A percentile compares a stretch with the other conserved stretches of the same genome.
These are phyloP conservation scores for Acronicta leporina DNA, from an alignment of 2,888 invertebrate genomes.

Conservation along the genomic window DNA sequence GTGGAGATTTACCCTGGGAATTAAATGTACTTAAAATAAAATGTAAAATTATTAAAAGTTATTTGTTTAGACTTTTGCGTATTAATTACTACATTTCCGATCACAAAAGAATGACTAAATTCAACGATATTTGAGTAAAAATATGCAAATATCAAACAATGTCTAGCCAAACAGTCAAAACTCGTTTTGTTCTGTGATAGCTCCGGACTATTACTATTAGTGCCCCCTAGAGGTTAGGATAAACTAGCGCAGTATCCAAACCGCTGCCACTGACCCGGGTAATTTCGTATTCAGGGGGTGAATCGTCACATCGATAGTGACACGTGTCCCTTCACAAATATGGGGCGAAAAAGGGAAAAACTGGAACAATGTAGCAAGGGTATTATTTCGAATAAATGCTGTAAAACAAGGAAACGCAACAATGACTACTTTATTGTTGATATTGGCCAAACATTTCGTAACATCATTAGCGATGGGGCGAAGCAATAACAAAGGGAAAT, in stretches of 20 bases:
- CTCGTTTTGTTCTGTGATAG: slow-evolving; percentile 42
- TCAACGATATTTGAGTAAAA: slow-evolving; percentile 21
- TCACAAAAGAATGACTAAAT: no score
- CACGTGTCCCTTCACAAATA: slow-evolving; percentile 51
- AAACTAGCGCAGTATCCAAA: slow-evolving; percentile 59
- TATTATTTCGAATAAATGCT: slow-evolving; percentile 15
- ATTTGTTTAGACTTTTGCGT: no score
- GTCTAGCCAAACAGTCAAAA: slow-evolving; percentile 23
- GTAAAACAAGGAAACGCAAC: slow-evolving; percentile 35
- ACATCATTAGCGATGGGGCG: slow-evolving; percentile 55
- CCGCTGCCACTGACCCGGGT: slow-evolving; percentile 57
- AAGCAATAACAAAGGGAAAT: slow-evolving; percentile 67
- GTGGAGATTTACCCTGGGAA: no score
- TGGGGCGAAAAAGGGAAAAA: slow-evolving; percentile 31
- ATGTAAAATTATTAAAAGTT: no score
- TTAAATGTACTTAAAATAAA: no score
- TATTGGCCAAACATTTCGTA: slow-evolving; percentile 56
- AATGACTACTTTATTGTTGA: slow-evolving; percentile 26
- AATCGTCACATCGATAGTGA: slow-evolving; percentile 53
- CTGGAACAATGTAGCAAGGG: slow-evolving; percentile 10
- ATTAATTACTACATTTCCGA: no score
- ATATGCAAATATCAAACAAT: slow-evolving; percentile 28
- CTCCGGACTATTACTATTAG: slow-evolving; percentile 49
- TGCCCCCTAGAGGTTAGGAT: slow-evolving; percentile 28
- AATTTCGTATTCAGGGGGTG: slow-evolving; percentile 66